Evolutionary conservation across 1,140 invertebrate species (phyloP).

Genomic region (Vollenhovia emeryi): DNA sequence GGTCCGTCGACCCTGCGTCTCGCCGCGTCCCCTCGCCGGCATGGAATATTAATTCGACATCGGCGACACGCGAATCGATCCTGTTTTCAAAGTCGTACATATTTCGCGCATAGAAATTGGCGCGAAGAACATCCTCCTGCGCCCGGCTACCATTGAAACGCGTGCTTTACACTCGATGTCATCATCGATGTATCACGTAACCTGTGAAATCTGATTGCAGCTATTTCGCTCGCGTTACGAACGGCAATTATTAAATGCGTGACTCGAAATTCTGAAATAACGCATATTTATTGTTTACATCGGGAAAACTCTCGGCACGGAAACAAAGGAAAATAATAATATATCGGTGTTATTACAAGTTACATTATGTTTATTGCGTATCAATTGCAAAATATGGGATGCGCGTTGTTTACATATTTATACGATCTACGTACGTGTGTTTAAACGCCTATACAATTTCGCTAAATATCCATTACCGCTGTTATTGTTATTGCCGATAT

Average conservation of each 20-base stretch:
- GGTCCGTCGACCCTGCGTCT: slow-evolving; percentile 54
- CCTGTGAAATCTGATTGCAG: neutral
- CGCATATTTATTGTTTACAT: neutral
- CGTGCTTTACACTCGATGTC: neutral
- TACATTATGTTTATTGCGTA: neutral
- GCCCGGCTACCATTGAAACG: neutral
- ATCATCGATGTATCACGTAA: neutral
- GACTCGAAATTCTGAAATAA: neutral
- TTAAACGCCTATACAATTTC: neutral
- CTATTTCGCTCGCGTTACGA: neutral
- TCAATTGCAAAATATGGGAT: neutral
- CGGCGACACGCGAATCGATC: slow-evolving; percentile 65
- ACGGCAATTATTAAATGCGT: slow-evolving; percentile 9
- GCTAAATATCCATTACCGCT: neutral
- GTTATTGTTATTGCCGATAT: neutral
- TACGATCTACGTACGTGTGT: neutral
- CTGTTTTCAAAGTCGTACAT: slow-evolving; percentile 32
- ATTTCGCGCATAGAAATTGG: slow-evolving; percentile 4
- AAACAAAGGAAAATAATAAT: slow-evolving; percentile 11
- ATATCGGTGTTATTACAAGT: neutral
- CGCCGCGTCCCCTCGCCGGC: neutral
- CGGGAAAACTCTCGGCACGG: neutral
- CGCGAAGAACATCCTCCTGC: neutral
- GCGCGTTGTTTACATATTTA: neutral
- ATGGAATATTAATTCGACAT: slow-evolving; percentile 69